Evolutionary conservation across 2,888 invertebrate species (phyloP).

Genomic region (Isoperla grammatica): DNA sequence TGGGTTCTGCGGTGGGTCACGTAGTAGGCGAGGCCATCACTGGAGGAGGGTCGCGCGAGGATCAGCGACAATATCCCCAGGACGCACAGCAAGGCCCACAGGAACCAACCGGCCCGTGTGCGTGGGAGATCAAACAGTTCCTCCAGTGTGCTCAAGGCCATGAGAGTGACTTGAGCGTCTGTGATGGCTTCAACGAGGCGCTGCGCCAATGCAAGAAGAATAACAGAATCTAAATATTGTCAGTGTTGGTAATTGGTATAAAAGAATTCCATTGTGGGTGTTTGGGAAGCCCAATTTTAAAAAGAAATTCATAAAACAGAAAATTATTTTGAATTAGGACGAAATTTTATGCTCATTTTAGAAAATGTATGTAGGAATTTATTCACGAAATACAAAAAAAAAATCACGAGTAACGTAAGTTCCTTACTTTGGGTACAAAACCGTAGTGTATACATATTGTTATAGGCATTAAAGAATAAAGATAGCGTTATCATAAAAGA

Average conservation of each 20-base stretch:
- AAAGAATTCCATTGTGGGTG: background rate
- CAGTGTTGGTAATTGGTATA: too few relatives aligned
- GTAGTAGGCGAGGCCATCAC: slow-evolving; percentile 86
- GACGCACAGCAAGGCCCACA: slow-evolving; percentile 46
- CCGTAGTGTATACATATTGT: too few relatives aligned
- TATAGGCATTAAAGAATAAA: too few relatives aligned
- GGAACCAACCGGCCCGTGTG: slow-evolving; percentile 72
- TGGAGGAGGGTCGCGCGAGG: slow-evolving; percentile 52
- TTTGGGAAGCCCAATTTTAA: too few relatives aligned
- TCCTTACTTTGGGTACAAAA: too few relatives aligned
- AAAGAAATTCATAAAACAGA: too few relatives aligned
- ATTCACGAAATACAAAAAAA: too few relatives aligned
- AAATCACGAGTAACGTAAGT: too few relatives aligned
- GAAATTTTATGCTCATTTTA: too few relatives aligned
- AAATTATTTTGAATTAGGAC: too few relatives aligned
- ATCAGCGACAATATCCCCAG: slow-evolving; percentile 44
- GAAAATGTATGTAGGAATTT: too few relatives aligned
- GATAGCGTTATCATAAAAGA: too few relatives aligned
- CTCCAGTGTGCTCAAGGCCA: slow-evolving; percentile 90
- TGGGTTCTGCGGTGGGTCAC: slow-evolving; percentile 94
- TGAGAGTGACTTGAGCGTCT: slow-evolving; percentile 80
- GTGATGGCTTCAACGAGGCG: slow-evolving; percentile 97
- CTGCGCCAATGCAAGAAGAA: slow-evolving; percentile 88
- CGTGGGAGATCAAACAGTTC: slow-evolving; percentile 94
- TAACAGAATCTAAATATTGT: slow-evolving; percentile 53